Conservation (phyloP, 2,113 vertebrate species). For the Gorsachius goisagi region DNA sequence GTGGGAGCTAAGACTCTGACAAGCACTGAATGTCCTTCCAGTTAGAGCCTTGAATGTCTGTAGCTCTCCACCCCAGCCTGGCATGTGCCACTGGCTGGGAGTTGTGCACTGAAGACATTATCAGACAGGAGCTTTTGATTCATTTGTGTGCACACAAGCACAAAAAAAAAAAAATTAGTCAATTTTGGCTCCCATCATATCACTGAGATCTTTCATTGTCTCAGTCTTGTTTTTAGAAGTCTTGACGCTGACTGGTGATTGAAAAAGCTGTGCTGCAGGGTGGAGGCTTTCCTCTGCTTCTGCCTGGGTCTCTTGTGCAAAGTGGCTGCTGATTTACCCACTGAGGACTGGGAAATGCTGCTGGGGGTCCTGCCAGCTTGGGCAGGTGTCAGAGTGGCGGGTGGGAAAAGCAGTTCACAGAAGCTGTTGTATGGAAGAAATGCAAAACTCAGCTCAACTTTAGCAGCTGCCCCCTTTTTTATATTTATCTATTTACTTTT, state of each 20-base stretch:
- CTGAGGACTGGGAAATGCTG: not conserved
- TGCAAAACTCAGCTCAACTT: not conserved
- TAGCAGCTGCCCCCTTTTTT: not conserved
- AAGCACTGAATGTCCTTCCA: slow-evolving; percentile 9
- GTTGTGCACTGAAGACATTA: slow-evolving; percentile 13
- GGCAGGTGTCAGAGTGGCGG: not conserved
- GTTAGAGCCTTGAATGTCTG: not conserved
- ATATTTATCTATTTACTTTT: not conserved
- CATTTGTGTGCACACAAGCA: not conserved
- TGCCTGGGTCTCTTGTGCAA: not conserved
- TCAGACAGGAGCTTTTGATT: slow-evolving; percentile 46
- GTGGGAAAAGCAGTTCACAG: not conserved
- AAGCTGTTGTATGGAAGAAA: accelerated
- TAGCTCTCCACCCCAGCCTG: slow-evolving; percentile 43
- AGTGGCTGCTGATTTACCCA: not conserved
- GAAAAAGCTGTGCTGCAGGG: slow-evolving; percentile 25
- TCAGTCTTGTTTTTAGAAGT: slow-evolving; percentile 24
- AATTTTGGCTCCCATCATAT: slow-evolving; percentile 27
- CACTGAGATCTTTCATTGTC: slow-evolving; percentile 55
- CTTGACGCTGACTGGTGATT: slow-evolving; percentile 9
- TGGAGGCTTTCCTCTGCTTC: slow-evolving; percentile 43
- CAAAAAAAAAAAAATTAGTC: not conserved
- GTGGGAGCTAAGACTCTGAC: not conserved
- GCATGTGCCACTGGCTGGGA: slow-evolving; percentile 42
- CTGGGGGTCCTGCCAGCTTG: not conserved